Evolutionary conservation across 1,140 invertebrate genomes (phyloP).

Genomic region (Harlomillsia oculata): DNA sequence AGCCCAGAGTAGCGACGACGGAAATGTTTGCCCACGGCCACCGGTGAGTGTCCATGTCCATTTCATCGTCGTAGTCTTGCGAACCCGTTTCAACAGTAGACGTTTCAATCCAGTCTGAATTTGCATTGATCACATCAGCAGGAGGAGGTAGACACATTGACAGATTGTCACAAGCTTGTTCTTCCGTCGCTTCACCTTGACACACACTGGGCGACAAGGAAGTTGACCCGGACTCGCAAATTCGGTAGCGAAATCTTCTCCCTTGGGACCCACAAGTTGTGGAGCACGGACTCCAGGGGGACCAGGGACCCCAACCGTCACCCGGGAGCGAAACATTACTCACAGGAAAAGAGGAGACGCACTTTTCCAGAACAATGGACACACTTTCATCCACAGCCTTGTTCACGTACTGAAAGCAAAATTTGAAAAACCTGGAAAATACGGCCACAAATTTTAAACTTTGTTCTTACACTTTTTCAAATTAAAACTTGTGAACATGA

Average conservation of each 20-base stretch:
- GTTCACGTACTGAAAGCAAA: slow-evolving; percentile 35
- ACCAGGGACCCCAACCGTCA: slow-evolving; percentile 72
- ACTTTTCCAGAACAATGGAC: slow-evolving; percentile 29
- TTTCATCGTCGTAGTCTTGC: background rate
- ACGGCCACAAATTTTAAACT: background rate
- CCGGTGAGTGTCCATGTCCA: background rate
- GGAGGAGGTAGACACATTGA: slow-evolving; percentile 16
- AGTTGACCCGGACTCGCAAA: slow-evolving; percentile 74
- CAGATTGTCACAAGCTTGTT: slow-evolving; percentile 15
- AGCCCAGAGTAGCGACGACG: slow-evolving; percentile 24
- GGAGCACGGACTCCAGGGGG: slow-evolving; percentile 68
- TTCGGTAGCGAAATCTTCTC: slow-evolving; percentile 63
- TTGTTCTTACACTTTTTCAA: background rate
- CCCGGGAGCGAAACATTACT: slow-evolving; percentile 20
- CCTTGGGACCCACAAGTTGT: slow-evolving; percentile 62
- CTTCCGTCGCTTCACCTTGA: slow-evolving; percentile 31
- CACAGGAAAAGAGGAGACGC: slow-evolving; percentile 23
- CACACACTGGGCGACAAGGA: too few species aligned
- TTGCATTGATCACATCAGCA: background rate
- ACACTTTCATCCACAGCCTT: slow-evolving; percentile 31
- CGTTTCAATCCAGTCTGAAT: background rate
- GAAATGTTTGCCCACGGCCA: too few species aligned
- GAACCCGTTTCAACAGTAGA: background rate
- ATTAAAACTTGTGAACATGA: background rate
- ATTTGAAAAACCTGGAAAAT: slow-evolving; percentile 18